A percentile compares a stretch with the other conserved stretches of the same genome.
Conservation (phyloP, 1,140 invertebrate genomes). For the Helicorthomorpha holstii region DNA sequence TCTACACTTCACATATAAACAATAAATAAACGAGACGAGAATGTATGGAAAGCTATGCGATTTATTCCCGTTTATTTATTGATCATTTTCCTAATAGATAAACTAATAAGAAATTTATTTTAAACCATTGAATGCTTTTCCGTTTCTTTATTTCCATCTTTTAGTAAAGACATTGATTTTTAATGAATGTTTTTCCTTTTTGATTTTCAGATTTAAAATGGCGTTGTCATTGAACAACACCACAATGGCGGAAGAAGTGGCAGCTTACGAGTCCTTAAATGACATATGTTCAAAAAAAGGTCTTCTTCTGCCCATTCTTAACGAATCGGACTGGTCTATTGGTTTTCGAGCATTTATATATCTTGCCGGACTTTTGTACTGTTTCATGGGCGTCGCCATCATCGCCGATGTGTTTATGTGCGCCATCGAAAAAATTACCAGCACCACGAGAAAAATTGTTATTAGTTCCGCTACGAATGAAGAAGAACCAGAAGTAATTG, state of each 20-base stretch:
- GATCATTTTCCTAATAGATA: too few relatives aligned
- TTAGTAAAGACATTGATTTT: too few relatives aligned
- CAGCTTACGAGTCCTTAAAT: background rate
- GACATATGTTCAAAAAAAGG: constrained; percentile 16
- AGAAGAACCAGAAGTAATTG: constrained; percentile 22
- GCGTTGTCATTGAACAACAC: too few relatives aligned
- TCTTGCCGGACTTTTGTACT: constrained; percentile 34
- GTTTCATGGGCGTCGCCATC: constrained; percentile 38
- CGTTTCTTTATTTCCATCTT: too few relatives aligned
- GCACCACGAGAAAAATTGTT: constrained; percentile 36
- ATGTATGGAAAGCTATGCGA: too few relatives aligned
- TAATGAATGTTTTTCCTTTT: too few relatives aligned
- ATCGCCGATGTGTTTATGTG: constrained; percentile 46
- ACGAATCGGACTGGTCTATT: constrained; percentile 33
- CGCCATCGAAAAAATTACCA: constrained; percentile 45
- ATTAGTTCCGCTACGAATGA: constrained; percentile 9
- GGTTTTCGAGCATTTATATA: constrained; percentile 31
- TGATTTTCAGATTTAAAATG: too few relatives aligned
- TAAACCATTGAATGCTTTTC: too few relatives aligned
- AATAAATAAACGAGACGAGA: too few relatives aligned
- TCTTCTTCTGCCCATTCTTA: constrained; percentile 35
- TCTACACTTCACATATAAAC: too few relatives aligned
- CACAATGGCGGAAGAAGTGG: background rate
- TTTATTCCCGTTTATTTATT: too few relatives aligned
- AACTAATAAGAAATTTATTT: too few relatives aligned